Evolutionary conservation across 2,113 vertebrate species (phyloP).

Genomic region (Coreoperca whiteheadi): DNA sequence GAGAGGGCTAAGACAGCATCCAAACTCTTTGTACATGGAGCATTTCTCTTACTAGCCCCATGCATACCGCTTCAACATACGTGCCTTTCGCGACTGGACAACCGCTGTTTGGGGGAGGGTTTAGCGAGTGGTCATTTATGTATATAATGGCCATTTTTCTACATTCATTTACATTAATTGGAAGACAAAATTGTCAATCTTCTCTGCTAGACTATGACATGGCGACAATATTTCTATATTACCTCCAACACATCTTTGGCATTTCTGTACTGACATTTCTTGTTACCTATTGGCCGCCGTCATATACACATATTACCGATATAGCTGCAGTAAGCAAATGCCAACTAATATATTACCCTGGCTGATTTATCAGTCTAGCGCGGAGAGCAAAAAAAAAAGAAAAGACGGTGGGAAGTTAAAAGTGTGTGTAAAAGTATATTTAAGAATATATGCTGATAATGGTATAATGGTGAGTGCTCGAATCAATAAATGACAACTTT

Average conservation of each 20-base stretch:
- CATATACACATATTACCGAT: background rate
- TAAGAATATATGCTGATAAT: background rate
- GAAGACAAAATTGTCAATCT: background rate
- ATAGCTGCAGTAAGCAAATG: background rate
- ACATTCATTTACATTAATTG: background rate
- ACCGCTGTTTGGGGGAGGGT: background rate
- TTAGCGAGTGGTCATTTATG: background rate
- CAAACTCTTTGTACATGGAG: background rate
- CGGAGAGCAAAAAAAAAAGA: too few relatives aligned
- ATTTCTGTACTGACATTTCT: background rate
- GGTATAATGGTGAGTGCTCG: background rate
- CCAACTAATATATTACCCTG: too few relatives aligned
- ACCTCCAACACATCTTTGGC: background rate
- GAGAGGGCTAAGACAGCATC: background rate
- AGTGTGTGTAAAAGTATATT: background rate
- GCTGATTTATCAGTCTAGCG: background rate
- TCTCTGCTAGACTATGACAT: background rate
- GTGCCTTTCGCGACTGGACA: background rate
- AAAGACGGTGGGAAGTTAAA: background rate
- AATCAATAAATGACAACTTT: slow-evolving; percentile 18
- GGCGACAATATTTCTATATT: background rate
- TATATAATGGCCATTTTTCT: background rate
- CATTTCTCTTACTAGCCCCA: background rate
- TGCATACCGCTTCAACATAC: too few relatives aligned
- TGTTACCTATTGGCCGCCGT: background rate